phyloP scores from a whole-genome alignment of 2,113 vertebrate species.

The Emberiza fucata region DNA sequence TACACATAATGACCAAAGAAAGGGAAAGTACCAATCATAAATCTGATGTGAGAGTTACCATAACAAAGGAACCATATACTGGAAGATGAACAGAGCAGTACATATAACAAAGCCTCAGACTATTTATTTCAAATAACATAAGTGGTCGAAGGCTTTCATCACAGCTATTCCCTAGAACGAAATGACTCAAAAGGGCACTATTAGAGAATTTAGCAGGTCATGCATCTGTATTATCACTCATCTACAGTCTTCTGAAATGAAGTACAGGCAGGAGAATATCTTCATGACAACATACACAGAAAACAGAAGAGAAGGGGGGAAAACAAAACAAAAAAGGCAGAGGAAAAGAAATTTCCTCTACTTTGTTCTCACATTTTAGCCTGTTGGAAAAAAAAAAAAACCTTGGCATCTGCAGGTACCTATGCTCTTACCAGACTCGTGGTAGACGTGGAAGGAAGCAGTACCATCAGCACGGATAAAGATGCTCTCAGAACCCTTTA shows the following conservation, averaged over 20 bases:
- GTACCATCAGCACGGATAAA: constrained; percentile 59
- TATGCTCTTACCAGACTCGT: constrained; percentile 37
- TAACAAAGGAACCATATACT: not conserved
- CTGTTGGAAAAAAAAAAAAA: no score
- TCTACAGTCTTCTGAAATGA: not conserved
- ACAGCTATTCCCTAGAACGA: not conserved
- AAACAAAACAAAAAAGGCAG: not conserved
- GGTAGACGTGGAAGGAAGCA: constrained; percentile 42
- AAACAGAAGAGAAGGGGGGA: rapidly evolving
- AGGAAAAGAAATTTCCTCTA: not conserved
- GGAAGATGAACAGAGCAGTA: not conserved
- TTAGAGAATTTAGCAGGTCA: not conserved
- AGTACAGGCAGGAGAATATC: not conserved
- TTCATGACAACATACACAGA: not conserved
- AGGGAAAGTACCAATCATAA: not conserved
- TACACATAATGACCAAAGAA: not conserved
- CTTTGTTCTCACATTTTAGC: no score
- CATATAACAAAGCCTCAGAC: not conserved
- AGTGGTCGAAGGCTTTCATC: not conserved
- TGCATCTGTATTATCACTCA: not conserved
- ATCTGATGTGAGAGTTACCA: not conserved
- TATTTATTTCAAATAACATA: not conserved
- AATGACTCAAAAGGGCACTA: not conserved
- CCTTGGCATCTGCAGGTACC: not conserved
- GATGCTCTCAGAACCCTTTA: constrained; percentile 41